Evolutionary conservation across 1,140 invertebrate genomes (phyloP).

Genomic region (Drosophila bipectinata): DNA sequence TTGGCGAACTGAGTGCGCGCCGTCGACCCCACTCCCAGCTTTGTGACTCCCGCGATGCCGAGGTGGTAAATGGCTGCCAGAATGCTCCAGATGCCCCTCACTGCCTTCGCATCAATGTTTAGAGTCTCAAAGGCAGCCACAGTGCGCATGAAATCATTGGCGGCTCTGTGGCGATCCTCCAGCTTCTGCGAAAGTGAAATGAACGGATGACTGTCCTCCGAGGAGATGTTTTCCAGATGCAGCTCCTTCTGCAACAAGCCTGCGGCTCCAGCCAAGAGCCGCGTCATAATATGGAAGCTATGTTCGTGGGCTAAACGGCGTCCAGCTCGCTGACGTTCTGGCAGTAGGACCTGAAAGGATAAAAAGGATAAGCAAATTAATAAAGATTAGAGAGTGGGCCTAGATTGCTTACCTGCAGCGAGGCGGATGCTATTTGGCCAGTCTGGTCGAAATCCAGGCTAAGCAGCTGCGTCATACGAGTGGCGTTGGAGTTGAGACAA

Average conservation of each 20-base stretch:
- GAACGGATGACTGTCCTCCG: constrained; percentile 91
- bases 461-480: constrained; percentile 94
- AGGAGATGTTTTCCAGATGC: constrained; percentile 90
- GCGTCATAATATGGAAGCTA: constrained; percentile 92
- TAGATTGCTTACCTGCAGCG: constrained; percentile 89
- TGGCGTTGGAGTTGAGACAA: constrained; percentile 92
- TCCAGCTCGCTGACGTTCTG: constrained; percentile 91
- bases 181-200: constrained; percentile 91
- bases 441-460: constrained; percentile 96
- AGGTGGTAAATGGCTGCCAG: constrained; percentile 96
- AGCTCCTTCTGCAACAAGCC: constrained; percentile 91
- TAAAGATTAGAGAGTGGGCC: no score
- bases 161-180: constrained; percentile 92
- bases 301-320: constrained; percentile 88
- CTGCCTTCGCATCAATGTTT: constrained; percentile 90
- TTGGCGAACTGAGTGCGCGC: constrained; percentile 91
- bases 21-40: constrained; percentile 84
- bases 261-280: constrained; percentile 93
- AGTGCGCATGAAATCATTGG: constrained; percentile 91
- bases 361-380: not conserved
- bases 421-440: constrained; percentile 94
- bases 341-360: constrained; percentile 86
- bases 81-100: constrained; percentile 93
- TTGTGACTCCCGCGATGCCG: constrained; percentile 91
- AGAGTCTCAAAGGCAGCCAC: constrained; percentile 90